These are phyloP conservation scores for Prionchulus punctatus DNA, from an alignment of 2,888 invertebrate genomes.

Conservation along the genomic window DNA sequence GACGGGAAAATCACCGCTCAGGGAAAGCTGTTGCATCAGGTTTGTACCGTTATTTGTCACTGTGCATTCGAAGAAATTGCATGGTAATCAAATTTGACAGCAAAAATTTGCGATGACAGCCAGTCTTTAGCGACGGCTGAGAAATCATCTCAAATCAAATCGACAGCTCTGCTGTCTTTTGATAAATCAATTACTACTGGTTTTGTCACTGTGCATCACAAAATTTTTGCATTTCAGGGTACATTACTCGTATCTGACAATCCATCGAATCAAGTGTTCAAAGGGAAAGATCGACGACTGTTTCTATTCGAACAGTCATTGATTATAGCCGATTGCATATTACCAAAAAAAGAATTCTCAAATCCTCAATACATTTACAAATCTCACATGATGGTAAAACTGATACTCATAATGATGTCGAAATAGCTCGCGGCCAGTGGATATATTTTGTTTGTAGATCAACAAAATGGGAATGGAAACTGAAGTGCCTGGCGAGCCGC, in stretches of 20 bases:
- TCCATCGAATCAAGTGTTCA: constrained; percentile 36
- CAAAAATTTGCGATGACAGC: too few species aligned
- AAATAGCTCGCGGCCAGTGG: not conserved
- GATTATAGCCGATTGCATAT: constrained; percentile 82
- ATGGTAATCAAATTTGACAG: too few species aligned
- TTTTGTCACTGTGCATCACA: too few species aligned
- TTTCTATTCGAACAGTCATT: constrained; percentile 96
- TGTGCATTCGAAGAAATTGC: too few species aligned
- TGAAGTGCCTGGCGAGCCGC: constrained; percentile 48
- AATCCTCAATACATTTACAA: constrained; percentile 88
- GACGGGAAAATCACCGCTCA: constrained; percentile 92
- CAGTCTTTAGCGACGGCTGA: not conserved
- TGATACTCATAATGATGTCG: not conserved
- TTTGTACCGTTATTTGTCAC: not conserved
- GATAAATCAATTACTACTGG: too few species aligned
- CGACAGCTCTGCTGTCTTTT: too few species aligned
- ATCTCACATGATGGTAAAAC: constrained; percentile 71
- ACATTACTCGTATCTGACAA: constrained; percentile 36
- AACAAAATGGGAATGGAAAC: constrained; percentile 60
- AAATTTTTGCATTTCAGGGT: constrained; percentile 26
- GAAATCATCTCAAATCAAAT: not conserved
- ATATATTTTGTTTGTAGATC: constrained; percentile 48
- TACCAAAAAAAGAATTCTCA: constrained; percentile 58
- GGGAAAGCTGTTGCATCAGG: constrained; percentile 73
- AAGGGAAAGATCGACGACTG: constrained; percentile 71